Base-by-base conservation (phyloP, 2,888 invertebrate species). In the Cataglyphis altisquamis region DNA sequence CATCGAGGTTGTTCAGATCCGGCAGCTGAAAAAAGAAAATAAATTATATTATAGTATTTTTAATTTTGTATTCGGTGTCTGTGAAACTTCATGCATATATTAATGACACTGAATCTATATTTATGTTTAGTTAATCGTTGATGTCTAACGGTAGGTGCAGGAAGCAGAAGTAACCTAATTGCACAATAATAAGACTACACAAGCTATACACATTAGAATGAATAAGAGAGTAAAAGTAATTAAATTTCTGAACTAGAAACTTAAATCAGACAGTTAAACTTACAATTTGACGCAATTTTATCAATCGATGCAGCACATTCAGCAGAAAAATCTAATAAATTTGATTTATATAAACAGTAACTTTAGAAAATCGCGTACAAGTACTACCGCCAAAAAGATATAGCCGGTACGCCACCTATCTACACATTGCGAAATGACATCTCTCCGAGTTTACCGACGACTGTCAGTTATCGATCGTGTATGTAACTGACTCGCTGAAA, bases 1-100 rank as follows among this genome's bases (percentile, higher is more conserved):
- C 94, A 86, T 94, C 94, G 90, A 94, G 93, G 73, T 90, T 93
- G 88, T 93, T 92, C 82, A 94, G 83, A 85, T 94, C 93, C 80
- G 94, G 94, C 86, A 94, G 89, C 94, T 94, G 93, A 60, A 90
- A 86, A 85, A 84, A 45, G 32, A 60, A 45, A 0, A 60, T 8
- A 70, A 78, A 36, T 55, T 64, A 1, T 6, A 48, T 82, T 25
- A 25, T 25, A 1, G 1, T 45, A 18, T 45, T 45, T 45, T 5
- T 15, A 15, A 45, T 45, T 52, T 52, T n/a, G 0, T n/a, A 4
- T 3, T 52, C 48, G 48, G 0, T 52, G n/a, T n/a, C n/a, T 48
- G n/a, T 48, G 2, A n/a, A 8, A 52, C n/a, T 52, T n/a, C 6
- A 18, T 8, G n/a, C 6, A 18, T n/a, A 52, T n/a, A n/a, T n/a